Percentiles rank a stretch among this genome's conserved stretches.
These are phyloP conservation scores for Hiodon alosoides DNA, from an alignment of 2,113 vertebrate species.

Conservation along the genomic window DNA sequence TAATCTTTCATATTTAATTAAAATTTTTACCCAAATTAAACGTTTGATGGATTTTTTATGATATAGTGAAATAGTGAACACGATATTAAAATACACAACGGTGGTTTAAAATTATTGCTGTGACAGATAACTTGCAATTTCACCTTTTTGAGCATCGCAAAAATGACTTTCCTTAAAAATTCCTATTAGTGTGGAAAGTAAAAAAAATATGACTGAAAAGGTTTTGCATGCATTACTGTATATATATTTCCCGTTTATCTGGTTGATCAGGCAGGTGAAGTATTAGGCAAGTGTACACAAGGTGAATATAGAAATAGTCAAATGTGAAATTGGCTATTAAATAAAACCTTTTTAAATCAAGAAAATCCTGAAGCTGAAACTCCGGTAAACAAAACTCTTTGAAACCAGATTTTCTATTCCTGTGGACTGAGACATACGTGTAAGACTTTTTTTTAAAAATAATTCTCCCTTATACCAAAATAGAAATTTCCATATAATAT, in stretches of 20 bases:
- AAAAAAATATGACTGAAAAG: slow-evolving; percentile 31
- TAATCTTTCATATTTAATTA: neutral
- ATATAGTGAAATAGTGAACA: slow-evolving; percentile 11
- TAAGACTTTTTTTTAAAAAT: slow-evolving; percentile 22
- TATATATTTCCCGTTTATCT: slow-evolving; percentile 41
- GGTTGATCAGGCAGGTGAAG: slow-evolving; percentile 36
- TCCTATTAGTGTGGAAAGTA: slow-evolving; percentile 50
- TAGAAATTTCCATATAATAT: slow-evolving; percentile 46
- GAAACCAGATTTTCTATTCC: slow-evolving; percentile 17
- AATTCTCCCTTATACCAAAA: slow-evolving; percentile 40
- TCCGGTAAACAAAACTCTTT: slow-evolving; percentile 30
- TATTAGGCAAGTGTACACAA: slow-evolving; percentile 3
- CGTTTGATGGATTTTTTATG: neutral
- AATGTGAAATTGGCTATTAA: slow-evolving; percentile 36
- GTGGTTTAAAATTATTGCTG: neutral
- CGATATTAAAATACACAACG: slow-evolving; percentile 23
- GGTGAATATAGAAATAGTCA: slow-evolving; percentile 23
- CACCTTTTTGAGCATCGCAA: slow-evolving; percentile 16
- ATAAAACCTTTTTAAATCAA: slow-evolving; percentile 36
- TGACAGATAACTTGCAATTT: slow-evolving; percentile 17
- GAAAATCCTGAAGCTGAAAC: slow-evolving; percentile 27
- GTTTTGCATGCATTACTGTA: slow-evolving; percentile 32
- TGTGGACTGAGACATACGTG: slow-evolving; percentile 25
- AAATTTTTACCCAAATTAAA: neutral
- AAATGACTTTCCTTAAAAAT: slow-evolving; percentile 3